These are phyloP conservation scores for Pelochelys cantorii DNA, from an alignment of 2,797 vertebrate species.

Conservation along the genomic window DNA sequence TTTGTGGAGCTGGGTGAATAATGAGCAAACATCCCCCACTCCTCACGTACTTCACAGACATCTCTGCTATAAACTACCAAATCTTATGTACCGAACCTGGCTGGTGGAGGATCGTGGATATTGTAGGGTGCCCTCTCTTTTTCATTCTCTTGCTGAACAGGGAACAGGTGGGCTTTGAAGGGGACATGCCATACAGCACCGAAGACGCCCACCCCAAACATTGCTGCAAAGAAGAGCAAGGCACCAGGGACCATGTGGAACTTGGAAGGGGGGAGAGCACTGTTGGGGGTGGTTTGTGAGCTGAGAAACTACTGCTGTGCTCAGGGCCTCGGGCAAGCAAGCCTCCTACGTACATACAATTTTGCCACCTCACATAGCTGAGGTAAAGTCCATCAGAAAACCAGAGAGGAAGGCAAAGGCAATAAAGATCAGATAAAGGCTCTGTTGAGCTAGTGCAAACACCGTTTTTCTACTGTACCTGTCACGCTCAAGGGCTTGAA, in stretches of 20 bases:
- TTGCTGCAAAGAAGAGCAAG: neutral
- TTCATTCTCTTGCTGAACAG: neutral
- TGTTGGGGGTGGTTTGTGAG: neutral
- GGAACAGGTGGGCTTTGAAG: neutral
- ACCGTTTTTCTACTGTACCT: neutral
- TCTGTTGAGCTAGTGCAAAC: neutral
- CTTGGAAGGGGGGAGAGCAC: neutral
- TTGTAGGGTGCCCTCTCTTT: neutral
- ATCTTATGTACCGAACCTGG: neutral
- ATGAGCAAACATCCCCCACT: neutral
- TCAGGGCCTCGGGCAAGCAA: neutral
- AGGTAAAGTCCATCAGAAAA: neutral
- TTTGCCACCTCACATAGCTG: neutral
- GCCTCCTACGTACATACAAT: neutral
- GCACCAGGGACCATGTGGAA: accelerated
- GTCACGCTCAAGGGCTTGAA: no score
- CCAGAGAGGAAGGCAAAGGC: neutral
- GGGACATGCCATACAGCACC: neutral
- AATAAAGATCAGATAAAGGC: neutral
- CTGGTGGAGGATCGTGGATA: neutral
- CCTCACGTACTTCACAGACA: neutral
- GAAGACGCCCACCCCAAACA: neutral
- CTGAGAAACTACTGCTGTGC: neutral
- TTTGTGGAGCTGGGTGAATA: neutral
- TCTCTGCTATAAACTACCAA: neutral